Conservation (phyloP, 2,797 vertebrate species). For the Simalia tracyae region DNA sequence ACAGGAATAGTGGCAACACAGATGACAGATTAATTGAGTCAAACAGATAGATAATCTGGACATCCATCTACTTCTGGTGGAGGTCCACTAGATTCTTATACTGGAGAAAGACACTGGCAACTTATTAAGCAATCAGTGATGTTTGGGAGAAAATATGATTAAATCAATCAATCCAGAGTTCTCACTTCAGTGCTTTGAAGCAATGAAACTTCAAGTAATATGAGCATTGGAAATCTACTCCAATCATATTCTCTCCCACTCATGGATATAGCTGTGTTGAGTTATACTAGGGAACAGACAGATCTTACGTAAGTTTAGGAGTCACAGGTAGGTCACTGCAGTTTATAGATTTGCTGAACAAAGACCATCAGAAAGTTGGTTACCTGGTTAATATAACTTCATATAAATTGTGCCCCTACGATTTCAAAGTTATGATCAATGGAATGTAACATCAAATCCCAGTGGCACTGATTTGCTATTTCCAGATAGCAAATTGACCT, state of each 20-base stretch:
- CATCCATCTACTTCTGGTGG: background rate
- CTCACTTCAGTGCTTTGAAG: background rate
- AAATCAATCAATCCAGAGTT: background rate
- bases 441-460: background rate
- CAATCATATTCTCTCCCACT: background rate
- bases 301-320: background rate
- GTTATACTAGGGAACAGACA: background rate
- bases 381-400: background rate
- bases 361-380: background rate
- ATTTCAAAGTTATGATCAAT: background rate
- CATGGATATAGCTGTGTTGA: background rate
- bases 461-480: background rate
- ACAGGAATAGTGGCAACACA: background rate
- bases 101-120: background rate
- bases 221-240: background rate
- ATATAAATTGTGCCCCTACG: background rate
- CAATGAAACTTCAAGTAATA: background rate
- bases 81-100: background rate
- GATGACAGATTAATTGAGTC: background rate
- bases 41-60: background rate
- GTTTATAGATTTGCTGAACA: background rate
- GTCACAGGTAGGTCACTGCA: background rate
- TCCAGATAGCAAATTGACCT: background rate
- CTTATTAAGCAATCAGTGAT: background rate
- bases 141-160: background rate